A percentile compares a stretch with the other conserved stretches of the same genome.
phyloP scores from a whole-genome alignment of 2,888 invertebrate species.

The Hydraecia micacea region DNA sequence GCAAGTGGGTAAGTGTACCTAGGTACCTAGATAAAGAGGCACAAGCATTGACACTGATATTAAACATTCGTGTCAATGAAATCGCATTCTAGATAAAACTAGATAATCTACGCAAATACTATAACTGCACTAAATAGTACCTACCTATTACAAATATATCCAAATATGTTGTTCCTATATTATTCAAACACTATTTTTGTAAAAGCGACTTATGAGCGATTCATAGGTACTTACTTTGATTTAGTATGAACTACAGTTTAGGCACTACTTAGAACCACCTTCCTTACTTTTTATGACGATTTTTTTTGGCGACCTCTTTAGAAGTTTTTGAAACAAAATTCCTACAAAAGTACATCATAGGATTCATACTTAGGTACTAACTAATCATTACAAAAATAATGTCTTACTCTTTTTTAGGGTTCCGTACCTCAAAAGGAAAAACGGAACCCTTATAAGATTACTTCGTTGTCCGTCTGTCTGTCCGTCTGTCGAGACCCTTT shows the following conservation, averaged over 20 bases:
- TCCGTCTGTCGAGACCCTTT: no score
- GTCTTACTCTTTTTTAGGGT: neutral
- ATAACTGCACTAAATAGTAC: neutral
- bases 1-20: neutral
- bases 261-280: neutral
- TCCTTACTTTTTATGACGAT: no score
- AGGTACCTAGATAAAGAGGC: neutral
- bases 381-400: neutral
- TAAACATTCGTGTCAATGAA: constrained; percentile 23
- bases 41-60: constrained; percentile 12
- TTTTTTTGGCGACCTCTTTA: neutral
- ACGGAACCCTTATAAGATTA: no score
- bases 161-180: neutral
- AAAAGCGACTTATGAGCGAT: neutral
- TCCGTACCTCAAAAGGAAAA: no score
- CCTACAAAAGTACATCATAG: neutral
- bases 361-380: no score
- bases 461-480: no score
- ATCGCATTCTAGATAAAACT: constrained; percentile 5
- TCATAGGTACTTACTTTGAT: no score
- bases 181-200: neutral
- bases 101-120: neutral
- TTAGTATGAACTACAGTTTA: neutral
- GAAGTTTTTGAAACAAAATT: neutral
- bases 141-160: neutral